These are phyloP conservation scores for Garra rufa DNA, from an alignment of 2,113 vertebrate species.

Conservation along the genomic window DNA sequence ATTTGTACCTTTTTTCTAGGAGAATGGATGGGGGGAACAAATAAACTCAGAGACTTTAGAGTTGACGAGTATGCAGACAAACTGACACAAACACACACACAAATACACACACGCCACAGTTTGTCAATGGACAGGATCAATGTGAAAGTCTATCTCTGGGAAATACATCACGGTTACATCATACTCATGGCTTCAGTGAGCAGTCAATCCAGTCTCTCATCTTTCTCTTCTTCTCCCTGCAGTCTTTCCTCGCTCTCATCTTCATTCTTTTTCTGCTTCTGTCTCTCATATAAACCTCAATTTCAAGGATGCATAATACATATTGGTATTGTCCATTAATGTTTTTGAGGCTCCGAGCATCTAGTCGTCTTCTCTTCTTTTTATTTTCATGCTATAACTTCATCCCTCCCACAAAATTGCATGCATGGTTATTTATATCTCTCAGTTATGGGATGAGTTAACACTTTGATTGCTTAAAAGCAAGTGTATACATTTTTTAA, in stretches of 20 bases:
- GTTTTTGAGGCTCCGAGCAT: background rate
- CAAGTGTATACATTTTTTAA: background rate
- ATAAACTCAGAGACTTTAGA: background rate
- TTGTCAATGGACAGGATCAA: conserved; percentile 19
- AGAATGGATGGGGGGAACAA: background rate
- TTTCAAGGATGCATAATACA: background rate
- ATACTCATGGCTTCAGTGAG: background rate
- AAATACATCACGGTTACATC: background rate
- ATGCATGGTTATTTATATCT: background rate
- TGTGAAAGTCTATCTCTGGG: conserved; percentile 20
- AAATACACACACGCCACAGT: background rate
- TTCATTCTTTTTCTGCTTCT: background rate
- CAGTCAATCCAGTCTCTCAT: background rate
- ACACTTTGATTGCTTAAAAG: background rate
- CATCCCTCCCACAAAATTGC: background rate
- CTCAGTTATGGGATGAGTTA: background rate
- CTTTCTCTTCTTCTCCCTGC: background rate
- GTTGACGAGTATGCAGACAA: background rate
- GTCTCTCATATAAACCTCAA: background rate
- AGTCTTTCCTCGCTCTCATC: background rate
- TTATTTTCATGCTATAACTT: background rate
- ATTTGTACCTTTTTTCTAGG: background rate
- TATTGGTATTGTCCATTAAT: background rate
- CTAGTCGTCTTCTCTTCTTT: background rate
- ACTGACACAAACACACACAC: background rate